A percentile compares a stretch with the other conserved stretches of the same genome.
Conservation (phyloP, 2,888 invertebrate genomes). For the Pycnomerus fuliginosus region DNA sequence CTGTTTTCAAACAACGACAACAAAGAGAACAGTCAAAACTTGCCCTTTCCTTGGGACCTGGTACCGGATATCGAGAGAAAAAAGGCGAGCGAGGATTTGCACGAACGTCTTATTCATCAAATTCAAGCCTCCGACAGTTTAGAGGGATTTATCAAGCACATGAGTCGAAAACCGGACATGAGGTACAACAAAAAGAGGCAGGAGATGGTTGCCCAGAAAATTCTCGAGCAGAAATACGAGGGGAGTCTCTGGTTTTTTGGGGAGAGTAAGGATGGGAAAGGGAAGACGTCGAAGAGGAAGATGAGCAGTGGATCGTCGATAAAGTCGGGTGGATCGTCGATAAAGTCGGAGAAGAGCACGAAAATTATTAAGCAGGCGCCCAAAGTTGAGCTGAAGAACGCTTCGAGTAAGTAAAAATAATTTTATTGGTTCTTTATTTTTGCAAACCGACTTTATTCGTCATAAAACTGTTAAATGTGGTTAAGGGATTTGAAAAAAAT, state of each 20-base stretch:
- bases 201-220: neutral
- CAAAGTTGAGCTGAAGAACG: too few relatives aligned
- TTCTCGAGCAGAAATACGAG: constrained; percentile 31
- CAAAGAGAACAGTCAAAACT: neutral
- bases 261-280: constrained; percentile 13
- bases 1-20: neutral
- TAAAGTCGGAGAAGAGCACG: neutral
- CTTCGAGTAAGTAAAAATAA: too few relatives aligned
- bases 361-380: too few relatives aligned
- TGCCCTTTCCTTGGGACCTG: neutral
- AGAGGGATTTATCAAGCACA: constrained; percentile 37
- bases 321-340: neutral
- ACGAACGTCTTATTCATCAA: constrained; percentile 34
- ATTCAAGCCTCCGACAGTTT: constrained; percentile 41
- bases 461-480: too few relatives aligned
- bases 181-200: constrained; percentile 10
- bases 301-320: neutral
- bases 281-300: neutral
- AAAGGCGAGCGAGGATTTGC: constrained; percentile 36
- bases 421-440: too few relatives aligned
- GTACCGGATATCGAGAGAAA: constrained; percentile 33
- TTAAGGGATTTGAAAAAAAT: too few relatives aligned
- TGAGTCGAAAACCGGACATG: constrained; percentile 24
- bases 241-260: constrained; percentile 40
- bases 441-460: too few relatives aligned